These are phyloP conservation scores for Ammodytes dubius DNA, from an alignment of 2,113 vertebrate species.

Conservation along the genomic window DNA sequence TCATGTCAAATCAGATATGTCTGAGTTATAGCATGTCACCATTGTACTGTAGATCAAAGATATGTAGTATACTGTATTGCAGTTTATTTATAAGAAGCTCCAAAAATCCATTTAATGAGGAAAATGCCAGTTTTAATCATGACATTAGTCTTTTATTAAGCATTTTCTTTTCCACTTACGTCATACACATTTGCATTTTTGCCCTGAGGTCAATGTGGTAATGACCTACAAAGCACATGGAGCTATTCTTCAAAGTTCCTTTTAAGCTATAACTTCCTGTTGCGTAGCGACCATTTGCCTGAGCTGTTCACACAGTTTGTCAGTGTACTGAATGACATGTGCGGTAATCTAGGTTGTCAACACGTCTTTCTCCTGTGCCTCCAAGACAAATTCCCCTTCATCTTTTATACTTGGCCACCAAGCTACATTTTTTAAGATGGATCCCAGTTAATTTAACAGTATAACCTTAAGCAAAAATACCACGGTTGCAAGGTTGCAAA, in stretches of 20 bases:
- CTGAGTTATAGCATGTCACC: neutral
- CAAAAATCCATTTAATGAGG: neutral
- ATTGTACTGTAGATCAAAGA: neutral
- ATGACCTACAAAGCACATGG: neutral
- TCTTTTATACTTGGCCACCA: slow-evolving; percentile 25
- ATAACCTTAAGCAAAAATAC: too few species aligned
- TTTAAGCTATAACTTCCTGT: neutral
- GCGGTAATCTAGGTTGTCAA: slow-evolving; percentile 39
- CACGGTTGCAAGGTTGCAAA: too few species aligned
- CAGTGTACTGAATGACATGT: slow-evolving; percentile 6
- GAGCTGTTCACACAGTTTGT: slow-evolving; percentile 22
- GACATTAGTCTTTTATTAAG: neutral
- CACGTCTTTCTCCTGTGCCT: slow-evolving; percentile 35
- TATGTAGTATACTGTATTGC: neutral
- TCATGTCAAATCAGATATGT: neutral
- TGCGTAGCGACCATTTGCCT: neutral
- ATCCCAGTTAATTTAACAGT: too few species aligned
- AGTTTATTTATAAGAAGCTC: neutral
- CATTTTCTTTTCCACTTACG: neutral
- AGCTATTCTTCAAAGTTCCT: neutral
- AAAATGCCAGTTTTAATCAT: neutral
- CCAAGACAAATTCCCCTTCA: slow-evolving; percentile 52
- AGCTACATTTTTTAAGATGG: too few species aligned
- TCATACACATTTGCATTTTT: neutral
- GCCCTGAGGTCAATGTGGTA: neutral